Evolutionary conservation across 2,113 vertebrate species (phyloP), one percentile per base, ranked within the genome.

Genomic region (Psilopogon haemacephalus): DNA sequence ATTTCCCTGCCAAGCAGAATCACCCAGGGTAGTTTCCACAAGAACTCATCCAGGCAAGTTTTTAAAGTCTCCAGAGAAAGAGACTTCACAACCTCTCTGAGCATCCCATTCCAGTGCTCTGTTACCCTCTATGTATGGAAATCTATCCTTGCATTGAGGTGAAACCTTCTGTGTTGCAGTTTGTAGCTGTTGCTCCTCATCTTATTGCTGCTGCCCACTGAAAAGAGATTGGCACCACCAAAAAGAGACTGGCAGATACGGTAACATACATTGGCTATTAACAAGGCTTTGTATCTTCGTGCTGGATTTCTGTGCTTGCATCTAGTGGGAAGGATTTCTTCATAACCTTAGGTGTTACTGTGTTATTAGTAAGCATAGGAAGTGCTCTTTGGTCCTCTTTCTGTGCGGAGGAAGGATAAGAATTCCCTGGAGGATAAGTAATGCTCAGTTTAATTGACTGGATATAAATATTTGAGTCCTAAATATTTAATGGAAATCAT

Each of bases 401-500:
- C 28, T 64, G 15, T 77, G 12, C 38, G 83, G 50, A 86, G 71
- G 23, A 72, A 84, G 80, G 40, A 8, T 48, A 70, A 72, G 55
- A 80, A 94, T 93, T 95, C 86, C 65, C 75, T 85, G 50, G 48
- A 69, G 63, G 69, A 37, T 18, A 77, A 81, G 52, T 28, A 48
- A 84, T 71, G 40, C 81, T 95, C 73, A 64, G 2, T 89, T 96
- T 94, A 88, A 95, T 91, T 90, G 95, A 81, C 84, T 86, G 50
- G 74, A 71, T 95, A 92, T 81, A 94, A 78, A 69, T 92, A 93
- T 94, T 96, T 73, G 89, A 89, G 84, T 87, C 89, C 65, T 93
- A 85, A 95, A 96, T 95, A 84, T 92, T 97, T 96, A 96, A 86
- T 96, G 72, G 86, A 70, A 93, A 79, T 60, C 46, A 48, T 42